Conservation (phyloP, 92 coral and sea anemone species). For the Zoanthus sansibaricus region DNA sequence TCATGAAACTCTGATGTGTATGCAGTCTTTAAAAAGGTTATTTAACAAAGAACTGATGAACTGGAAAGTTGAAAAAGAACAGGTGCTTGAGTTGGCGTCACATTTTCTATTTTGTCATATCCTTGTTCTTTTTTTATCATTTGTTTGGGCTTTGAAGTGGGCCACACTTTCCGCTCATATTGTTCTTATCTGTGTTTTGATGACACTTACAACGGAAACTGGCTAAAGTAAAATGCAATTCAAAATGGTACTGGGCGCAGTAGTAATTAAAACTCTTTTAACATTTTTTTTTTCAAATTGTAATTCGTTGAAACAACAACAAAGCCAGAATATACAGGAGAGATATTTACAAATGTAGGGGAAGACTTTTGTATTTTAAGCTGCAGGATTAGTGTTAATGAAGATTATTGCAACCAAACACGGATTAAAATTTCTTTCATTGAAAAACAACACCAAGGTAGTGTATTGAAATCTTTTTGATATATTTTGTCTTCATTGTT, state of each 20-base stretch:
- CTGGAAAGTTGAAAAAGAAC: constrained; percentile 24
- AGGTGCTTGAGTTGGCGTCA: constrained; percentile 23
- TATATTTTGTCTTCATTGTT: too few species aligned
- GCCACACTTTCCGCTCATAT: constrained; percentile 48
- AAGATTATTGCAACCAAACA: not conserved
- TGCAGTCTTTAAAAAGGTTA: constrained; percentile 18
- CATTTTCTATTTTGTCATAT: constrained; percentile 6
- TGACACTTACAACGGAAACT: constrained; percentile 46
- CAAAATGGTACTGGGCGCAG: constrained; percentile 19
- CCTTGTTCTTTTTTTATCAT: constrained; percentile 20
- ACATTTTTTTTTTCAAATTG: constrained; percentile 1
- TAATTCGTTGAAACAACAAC: not conserved
- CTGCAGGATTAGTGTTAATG: not conserved
- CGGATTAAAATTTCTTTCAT: not conserved
- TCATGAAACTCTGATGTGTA: not conserved
- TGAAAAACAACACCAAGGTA: not conserved
- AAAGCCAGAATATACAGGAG: not conserved
- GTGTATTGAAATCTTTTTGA: constrained; percentile 3
- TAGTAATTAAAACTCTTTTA: constrained; percentile 35
- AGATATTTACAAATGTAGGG: not conserved
- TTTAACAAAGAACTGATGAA: constrained; percentile 14
- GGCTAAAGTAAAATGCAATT: constrained; percentile 21
- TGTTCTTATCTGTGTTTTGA: constrained; percentile 29
- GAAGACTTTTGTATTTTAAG: not conserved
- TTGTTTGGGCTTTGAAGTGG: constrained; percentile 34